Evolutionary conservation across 2,888 invertebrate species (phyloP), one percentile per base, ranked within the genome.

Genomic region (Dasysyrphus albostriatus): DNA sequence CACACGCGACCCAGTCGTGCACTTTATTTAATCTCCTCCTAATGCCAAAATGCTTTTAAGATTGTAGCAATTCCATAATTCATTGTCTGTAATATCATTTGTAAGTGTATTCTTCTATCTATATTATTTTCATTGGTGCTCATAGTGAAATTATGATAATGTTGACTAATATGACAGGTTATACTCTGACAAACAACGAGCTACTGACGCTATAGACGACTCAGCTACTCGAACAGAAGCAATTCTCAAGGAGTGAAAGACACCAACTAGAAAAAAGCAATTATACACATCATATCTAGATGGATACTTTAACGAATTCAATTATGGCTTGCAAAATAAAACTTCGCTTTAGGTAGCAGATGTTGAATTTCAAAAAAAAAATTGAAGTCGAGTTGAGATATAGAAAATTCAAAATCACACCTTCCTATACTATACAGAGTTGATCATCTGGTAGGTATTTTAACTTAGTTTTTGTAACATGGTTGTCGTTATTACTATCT

Each of bases 141-240:
- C 65, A 63, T 32, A 47, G 44, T 32, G 47, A 44, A 84, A 70
- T 84, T 79, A 84, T 84, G 83, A 47, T 84, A 80, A 83, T 83
- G 75, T 47, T 16, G n/a, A 34, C 16, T 79, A 74, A 74, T 70
- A 74, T 83, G 73, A 58, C 56, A 54, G 39, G 70, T 63, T 65
- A n/a, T 54, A 58, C 49, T 19, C 32, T 65, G 63, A 32, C 39
- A 10, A 16, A 61, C 56, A 58, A 73, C 67, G 10, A 51, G 69
- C 79, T 77, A 69, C 73, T 74, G 78, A 47, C 16, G 47, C 32
- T 12, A 16, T 4, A n/a, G 34, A 19, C 16, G 19, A 59, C 37
- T 39, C 19, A 37, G 47, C 32, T 65, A 12, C 65, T 34, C 44
- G 32, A 65, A 65, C 65, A 65, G 65, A 32, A 65, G 65, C 44